phyloP scores from a whole-genome alignment of 2,113 vertebrate genomes.

The Heterocephalus glaber region DNA sequence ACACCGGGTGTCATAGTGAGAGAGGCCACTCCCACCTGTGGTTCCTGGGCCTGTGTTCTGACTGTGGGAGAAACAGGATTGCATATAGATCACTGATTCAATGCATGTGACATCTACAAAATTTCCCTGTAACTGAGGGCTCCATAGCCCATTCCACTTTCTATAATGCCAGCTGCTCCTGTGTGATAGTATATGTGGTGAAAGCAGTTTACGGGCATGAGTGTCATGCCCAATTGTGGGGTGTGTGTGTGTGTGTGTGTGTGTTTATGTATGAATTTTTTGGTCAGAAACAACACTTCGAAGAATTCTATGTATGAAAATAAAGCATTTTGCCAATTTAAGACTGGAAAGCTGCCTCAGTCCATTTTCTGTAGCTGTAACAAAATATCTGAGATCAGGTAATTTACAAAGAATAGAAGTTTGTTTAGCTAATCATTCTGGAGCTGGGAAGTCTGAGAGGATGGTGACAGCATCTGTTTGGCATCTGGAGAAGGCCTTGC shows the following conservation, averaged over 20 bases:
- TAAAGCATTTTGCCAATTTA: conserved; percentile 8
- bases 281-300: neutral
- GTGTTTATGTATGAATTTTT: neutral
- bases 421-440: neutral
- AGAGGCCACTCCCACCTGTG: neutral
- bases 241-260: neutral
- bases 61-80: neutral
- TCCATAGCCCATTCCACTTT: neutral
- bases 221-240: neutral
- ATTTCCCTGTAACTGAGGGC: neutral
- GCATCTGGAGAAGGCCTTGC: neutral
- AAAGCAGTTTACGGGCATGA: neutral
- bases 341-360: neutral
- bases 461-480: neutral
- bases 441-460: neutral
- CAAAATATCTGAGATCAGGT: neutral
- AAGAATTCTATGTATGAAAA: neutral
- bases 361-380: neutral
- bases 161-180: neutral
- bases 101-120: neutral
- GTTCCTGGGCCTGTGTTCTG: neutral
- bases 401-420: neutral
- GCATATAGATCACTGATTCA: neutral
- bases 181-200: neutral
- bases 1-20: neutral